Conservation (phyloP, 2,113 vertebrate species). For the Ciconia boyciana region DNA sequence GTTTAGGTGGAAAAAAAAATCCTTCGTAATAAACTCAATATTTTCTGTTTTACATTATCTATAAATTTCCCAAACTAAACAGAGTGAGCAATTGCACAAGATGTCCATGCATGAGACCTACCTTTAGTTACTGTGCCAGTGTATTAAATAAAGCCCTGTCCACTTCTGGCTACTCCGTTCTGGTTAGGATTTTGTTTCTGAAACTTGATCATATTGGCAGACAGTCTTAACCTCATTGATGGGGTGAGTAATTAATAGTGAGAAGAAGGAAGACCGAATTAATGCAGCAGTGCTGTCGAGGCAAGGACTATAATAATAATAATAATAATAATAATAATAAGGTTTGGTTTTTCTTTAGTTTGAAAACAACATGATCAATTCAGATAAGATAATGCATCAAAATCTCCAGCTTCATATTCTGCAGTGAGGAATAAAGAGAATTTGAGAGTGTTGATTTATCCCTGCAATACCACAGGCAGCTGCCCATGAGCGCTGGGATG, state of each 20-base stretch:
- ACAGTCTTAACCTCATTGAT: neutral
- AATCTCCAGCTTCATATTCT: neutral
- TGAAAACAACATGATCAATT: neutral
- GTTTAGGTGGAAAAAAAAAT: neutral
- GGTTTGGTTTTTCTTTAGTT: neutral
- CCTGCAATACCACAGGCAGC: neutral
- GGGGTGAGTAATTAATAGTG: neutral
- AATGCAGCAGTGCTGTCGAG: neutral
- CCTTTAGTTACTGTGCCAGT: neutral
- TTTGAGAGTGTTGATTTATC: neutral
- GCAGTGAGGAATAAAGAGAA: neutral
- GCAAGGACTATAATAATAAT: neutral
- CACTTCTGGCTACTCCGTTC: neutral
- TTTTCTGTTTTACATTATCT: neutral
- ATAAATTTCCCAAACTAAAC: neutral
- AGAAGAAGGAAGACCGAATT: neutral
- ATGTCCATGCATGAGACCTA: neutral
- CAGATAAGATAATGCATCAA: neutral
- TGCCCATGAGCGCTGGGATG: accelerated
- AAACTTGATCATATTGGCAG: neutral
- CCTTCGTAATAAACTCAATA: neutral
- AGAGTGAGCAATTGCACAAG: neutral
- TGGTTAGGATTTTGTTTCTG: neutral
- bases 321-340: neutral
- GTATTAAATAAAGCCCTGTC: neutral